phyloP scores from a whole-genome alignment of 2,797 vertebrate genomes.

The Lutjanus argentimaculatus region DNA sequence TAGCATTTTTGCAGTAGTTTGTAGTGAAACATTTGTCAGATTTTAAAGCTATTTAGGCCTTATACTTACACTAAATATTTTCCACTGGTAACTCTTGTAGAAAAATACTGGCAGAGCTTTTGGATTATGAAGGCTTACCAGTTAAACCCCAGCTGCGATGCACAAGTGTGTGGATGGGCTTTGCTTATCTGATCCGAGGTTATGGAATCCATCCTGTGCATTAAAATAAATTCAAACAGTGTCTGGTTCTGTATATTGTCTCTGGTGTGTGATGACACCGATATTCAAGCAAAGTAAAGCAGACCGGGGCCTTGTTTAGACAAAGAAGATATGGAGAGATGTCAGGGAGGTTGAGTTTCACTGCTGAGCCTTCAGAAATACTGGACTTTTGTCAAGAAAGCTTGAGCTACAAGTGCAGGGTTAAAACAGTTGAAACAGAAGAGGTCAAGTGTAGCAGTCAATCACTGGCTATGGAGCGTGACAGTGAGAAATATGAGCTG shows the following conservation, averaged over 20 bases:
- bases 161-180: neutral
- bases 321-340: conserved; percentile 54
- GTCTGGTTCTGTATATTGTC: conserved; percentile 51
- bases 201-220: conserved; percentile 39
- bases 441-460: conserved; percentile 24
- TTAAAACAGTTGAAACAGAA: conserved; percentile 39
- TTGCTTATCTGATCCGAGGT: conserved; percentile 17
- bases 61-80: neutral
- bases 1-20: neutral
- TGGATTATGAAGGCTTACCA: neutral
- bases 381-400: conserved; percentile 39
- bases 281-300: conserved; percentile 60
- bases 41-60: neutral
- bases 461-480: conserved; percentile 14
- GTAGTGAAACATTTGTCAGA: neutral
- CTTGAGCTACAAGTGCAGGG: conserved; percentile 17
- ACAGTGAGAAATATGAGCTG: conserved; percentile 40
- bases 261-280: conserved; percentile 42
- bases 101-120: neutral
- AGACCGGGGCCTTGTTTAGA: conserved; percentile 65
- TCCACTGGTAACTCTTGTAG: neutral
- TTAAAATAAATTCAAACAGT: conserved; percentile 43
- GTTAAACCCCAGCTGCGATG: neutral
- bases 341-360: conserved; percentile 46
- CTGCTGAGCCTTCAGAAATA: conserved; percentile 57